These are phyloP conservation scores for Dorcus parallelipipedus DNA, from an alignment of 2,888 invertebrate genomes.

Conservation along the genomic window DNA sequence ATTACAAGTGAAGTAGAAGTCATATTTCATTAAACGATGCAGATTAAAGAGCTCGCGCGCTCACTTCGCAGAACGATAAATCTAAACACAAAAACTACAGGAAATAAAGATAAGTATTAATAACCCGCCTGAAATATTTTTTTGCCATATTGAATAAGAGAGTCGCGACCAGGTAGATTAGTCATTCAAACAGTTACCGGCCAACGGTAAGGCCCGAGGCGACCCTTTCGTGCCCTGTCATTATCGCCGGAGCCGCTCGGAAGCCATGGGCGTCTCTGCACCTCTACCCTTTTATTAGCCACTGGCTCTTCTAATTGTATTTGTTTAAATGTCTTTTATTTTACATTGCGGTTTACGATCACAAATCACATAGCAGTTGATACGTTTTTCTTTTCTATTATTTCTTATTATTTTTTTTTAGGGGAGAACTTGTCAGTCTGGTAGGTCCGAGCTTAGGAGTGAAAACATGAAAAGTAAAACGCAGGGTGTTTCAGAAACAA, in stretches of 20 bases:
- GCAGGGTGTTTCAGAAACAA: too few relatives aligned
- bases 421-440: too few relatives aligned
- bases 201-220: slow-evolving; percentile 13
- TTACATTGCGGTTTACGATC: slow-evolving; percentile 1
- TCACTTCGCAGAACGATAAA: too few relatives aligned
- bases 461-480: too few relatives aligned
- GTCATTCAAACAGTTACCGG: slow-evolving; percentile 6
- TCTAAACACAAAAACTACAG: background rate
- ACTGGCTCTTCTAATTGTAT: slow-evolving; percentile 27
- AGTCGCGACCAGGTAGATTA: slow-evolving; percentile 6
- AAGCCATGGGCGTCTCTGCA: slow-evolving; percentile 26
- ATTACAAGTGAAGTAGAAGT: too few relatives aligned
- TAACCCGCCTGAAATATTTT: too few relatives aligned
- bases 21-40: too few relatives aligned
- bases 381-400: too few relatives aligned
- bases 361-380: background rate
- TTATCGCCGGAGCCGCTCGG: slow-evolving; percentile 26
- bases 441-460: too few relatives aligned
- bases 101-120: background rate
- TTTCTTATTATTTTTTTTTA: too few relatives aligned
- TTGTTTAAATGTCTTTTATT: slow-evolving; percentile 20
- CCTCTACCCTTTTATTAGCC: slow-evolving; percentile 27
- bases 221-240: slow-evolving; percentile 20
- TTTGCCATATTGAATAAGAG: too few relatives aligned
- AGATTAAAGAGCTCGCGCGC: too few relatives aligned